Evolutionary conservation across 2,888 invertebrate species (phyloP), one percentile per base, ranked within the genome.

Genomic region (Cantharis rustica): DNA sequence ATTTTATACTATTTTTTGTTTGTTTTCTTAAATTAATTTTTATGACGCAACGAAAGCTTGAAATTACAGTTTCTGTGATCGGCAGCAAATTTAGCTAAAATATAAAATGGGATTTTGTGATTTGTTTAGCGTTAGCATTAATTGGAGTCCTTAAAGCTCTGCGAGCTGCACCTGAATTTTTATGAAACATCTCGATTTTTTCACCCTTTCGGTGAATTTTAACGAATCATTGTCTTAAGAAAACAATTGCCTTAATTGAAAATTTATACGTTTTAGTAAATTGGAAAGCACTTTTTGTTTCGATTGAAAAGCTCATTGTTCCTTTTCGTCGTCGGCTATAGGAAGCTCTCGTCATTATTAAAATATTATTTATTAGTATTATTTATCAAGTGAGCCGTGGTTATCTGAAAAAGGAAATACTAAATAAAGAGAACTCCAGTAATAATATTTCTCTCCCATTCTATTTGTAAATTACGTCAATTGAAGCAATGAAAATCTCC

Each of bases 401-500:
- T 79, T 79, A 79, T 79, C 79, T 79, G 80, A 83, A 83, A 83
- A 83, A 83, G 83, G 83, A 83, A 83, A 83, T 80, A 81, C 80
- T 83, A 83, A 83, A 83, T 83, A 81, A 83, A 82, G 82, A 82
- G 79, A 80, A 80, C 75, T 80, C 77, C 73, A 73, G 71, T 76
- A 72, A 47, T 47, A 70, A 63, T 76, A 79, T 80, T 80, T 80
- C 81, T 80, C 82, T 83, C 83, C 83, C 84, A 83, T 84, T 84
- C 84, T 85, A 84, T 85, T 85, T 81, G 84, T 85, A 85, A 85
- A 85, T 86, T 84, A 84, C 86, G 85, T 86, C 87, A 87, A 87
- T 87, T 87, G 87, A 86, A 83, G 86, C 86, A 87, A 87, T 87
- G 86, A 86, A 86, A 86, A 82, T 82, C 82, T 81, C 81, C 83